Percentiles rank a stretch among this genome's conserved stretches.
Conservation (phyloP, 1,140 invertebrate species). For the Aphidius ervi region DNA sequence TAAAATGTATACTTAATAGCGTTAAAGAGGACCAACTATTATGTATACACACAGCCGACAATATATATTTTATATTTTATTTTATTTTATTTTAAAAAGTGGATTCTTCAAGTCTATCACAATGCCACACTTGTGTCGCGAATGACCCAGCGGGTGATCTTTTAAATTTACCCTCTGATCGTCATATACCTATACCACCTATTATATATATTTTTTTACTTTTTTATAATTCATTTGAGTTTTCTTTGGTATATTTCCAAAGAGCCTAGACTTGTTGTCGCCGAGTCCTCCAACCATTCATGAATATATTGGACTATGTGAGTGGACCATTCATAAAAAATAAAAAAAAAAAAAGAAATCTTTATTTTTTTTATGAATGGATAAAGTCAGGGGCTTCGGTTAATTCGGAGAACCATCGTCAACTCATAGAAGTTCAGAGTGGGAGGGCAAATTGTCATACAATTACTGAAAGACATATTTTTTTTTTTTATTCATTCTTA, state of each 20-base stretch:
- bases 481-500: too few species aligned
- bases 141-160: constrained; percentile 37
- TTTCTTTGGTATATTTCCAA: constrained; percentile 5
- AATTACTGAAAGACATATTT: background rate
- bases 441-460: constrained; percentile 15
- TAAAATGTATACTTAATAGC: constrained; percentile 49
- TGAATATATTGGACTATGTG: constrained; percentile 11
- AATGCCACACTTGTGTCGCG: constrained; percentile 49
- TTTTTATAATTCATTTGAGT: background rate
- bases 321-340: constrained; percentile 13
- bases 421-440: background rate
- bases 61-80: too few species aligned
- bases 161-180: constrained; percentile 17
- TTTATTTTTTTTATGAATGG: constrained; percentile 16
- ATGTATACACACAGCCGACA: too few species aligned
- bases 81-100: background rate
- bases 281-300: background rate
- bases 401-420: constrained; percentile 13
- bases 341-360: background rate
- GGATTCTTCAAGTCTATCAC: constrained; percentile 34
- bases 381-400: background rate
- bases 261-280: background rate
- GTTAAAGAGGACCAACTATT: constrained; percentile 37
- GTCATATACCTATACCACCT: constrained; percentile 17
- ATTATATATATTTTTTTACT: constrained; percentile 13